phyloP scores from a whole-genome alignment of 2,113 vertebrate species.

The Pedionomus torquatus region DNA sequence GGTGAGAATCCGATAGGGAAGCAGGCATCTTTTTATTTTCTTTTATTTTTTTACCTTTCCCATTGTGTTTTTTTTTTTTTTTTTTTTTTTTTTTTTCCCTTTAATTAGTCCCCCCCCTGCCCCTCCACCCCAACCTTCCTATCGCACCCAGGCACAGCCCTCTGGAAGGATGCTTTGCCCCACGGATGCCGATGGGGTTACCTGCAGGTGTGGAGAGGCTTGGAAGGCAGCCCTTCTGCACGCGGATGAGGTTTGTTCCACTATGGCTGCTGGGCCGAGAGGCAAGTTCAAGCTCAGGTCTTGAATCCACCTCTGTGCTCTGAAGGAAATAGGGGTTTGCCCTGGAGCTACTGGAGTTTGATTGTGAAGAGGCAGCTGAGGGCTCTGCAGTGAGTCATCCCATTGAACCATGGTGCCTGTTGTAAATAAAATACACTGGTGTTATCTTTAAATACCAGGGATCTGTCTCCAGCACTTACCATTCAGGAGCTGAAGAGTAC shows the following conservation, averaged over 20 bases:
- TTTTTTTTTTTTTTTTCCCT: neutral
- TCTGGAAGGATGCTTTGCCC: neutral
- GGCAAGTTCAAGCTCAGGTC: neutral
- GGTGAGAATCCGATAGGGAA: conserved; percentile 74
- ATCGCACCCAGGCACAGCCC: neutral
- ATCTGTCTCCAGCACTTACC: neutral
- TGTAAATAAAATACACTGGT: neutral
- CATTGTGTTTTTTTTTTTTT: too few relatives aligned
- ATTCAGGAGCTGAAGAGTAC: neutral
- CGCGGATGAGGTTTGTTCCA: neutral
- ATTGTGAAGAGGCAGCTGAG: neutral
- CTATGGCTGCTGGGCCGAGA: neutral
- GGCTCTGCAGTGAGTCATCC: neutral
- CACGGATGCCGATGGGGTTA: rapidly evolving
- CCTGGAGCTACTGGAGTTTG: neutral
- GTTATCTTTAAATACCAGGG: neutral
- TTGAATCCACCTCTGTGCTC: neutral
- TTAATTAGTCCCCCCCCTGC: neutral
- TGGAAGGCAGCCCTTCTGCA: neutral
- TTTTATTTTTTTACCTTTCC: neutral
- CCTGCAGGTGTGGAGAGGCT: neutral
- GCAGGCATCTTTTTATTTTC: neutral
- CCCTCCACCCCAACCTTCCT: neutral
- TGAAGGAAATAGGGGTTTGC: neutral
- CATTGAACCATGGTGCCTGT: neutral